These are phyloP conservation scores for Cephus spinipes DNA, from an alignment of 2,888 invertebrate genomes.

Conservation along the genomic window DNA sequence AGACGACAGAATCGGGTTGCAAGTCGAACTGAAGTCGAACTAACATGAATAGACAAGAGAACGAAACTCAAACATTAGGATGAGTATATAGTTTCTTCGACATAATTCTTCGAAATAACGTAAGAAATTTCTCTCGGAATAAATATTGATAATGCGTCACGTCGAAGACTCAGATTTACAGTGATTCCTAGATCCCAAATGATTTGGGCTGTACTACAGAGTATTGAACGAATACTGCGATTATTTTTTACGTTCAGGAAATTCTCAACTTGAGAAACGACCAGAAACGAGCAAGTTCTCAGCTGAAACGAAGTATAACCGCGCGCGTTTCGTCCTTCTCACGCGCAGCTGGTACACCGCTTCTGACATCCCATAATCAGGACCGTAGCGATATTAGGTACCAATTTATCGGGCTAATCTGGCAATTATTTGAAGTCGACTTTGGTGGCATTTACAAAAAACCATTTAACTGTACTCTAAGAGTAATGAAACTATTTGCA, in stretches of 20 bases:
- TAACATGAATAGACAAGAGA: slow-evolving; percentile 1
- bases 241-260: not conserved
- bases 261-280: not conserved
- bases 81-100: not conserved
- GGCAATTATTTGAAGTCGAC: not conserved
- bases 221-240: not conserved
- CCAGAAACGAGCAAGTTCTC: not conserved
- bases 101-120: not conserved
- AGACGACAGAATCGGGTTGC: not conserved
- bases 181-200: not conserved
- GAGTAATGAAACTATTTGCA: not conserved
- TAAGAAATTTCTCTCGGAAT: not conserved
- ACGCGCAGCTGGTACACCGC: slow-evolving; percentile 10
- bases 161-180: not conserved
- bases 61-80: not conserved
- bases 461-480: not conserved
- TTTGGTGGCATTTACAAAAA: not conserved
- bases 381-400: not conserved
- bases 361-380: slow-evolving; percentile 5
- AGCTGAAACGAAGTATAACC: slow-evolving; percentile 1
- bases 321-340: slow-evolving; percentile 8
- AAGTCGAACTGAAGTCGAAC: not conserved
- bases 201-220: not conserved
- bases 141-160: not conserved
- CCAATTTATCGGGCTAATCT: too few species aligned